Conservation (phyloP, 2,797 vertebrate genomes). For the Sparidentex hasta region DNA sequence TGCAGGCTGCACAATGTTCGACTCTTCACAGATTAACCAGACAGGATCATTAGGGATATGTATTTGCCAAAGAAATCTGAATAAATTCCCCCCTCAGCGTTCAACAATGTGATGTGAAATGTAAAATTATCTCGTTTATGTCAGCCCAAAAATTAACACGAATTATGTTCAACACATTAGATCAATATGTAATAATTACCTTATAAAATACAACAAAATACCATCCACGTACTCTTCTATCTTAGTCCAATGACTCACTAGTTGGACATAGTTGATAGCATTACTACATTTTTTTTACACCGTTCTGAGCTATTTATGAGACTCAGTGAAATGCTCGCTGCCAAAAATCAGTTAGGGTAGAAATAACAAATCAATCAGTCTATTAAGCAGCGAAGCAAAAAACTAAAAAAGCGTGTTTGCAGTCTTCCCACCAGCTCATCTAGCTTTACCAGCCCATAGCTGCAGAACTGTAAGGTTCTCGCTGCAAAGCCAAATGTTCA, state of each 20-base stretch:
- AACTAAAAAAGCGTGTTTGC: conserved; percentile 66
- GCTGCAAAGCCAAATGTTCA: conserved; percentile 77
- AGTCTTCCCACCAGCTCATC: conserved; percentile 84
- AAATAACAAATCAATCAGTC: conserved; percentile 57
- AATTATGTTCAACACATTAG: conserved; percentile 66
- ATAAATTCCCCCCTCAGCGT: conserved; percentile 74
- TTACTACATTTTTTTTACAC: conserved; percentile 39
- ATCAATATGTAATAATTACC: conserved; percentile 72
- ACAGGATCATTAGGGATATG: conserved; percentile 86
- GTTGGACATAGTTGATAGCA: conserved; percentile 42
- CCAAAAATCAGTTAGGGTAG: conserved; percentile 31
- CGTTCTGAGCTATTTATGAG: conserved; percentile 51
- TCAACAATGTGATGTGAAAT: conserved; percentile 72
- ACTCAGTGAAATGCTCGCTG: conserved; percentile 23
- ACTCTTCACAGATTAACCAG: conserved; percentile 84
- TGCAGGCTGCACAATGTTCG: conserved; percentile 86
- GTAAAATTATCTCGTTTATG: conserved; percentile 69
- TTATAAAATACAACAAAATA: conserved; percentile 63
- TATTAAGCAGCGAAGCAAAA: conserved; percentile 40
- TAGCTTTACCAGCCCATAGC: conserved; percentile 83
- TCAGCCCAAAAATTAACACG: conserved; percentile 70
- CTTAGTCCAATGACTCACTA: conserved; percentile 58
- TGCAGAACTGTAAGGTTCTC: conserved; percentile 82
- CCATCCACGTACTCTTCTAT: conserved; percentile 25
- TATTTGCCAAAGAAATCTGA: conserved; percentile 80